Evolutionary conservation across 37 sponge, comb jelly and placozoan species (phyloP), one percentile per base, ranked within the genome.

Genomic region (Bolinopsis microptera): DNA sequence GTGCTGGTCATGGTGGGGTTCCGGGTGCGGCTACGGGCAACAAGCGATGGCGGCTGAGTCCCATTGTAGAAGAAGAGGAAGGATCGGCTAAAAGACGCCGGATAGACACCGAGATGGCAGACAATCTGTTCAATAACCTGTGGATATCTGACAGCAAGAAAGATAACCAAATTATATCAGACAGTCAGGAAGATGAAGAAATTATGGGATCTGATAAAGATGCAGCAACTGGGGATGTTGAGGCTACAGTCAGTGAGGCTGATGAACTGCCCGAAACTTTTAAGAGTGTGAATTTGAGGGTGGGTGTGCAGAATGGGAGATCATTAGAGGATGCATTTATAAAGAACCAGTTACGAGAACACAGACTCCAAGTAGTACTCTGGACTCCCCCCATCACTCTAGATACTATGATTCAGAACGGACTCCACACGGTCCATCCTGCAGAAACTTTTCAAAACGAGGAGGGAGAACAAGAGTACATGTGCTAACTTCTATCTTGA

Each of bases 101-200:
- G 25, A 41, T 86, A 3, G 90, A 86, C 30, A 86, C 38, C 28
- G 90, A 86, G 48, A 86, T 86, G 90, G 90, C 90, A 1, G 90
- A 86, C 25, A 39, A 86, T 23, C 34, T 86, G 61, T 36, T n/a
- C 8, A 38, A 41, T 40, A 34, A 22, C 16, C 61, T 86, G 61
- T 86, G 90, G 90, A 86, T 86, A 5, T 86, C 90, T 1, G 90
- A 39, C 25, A n/a, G 8, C 22, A n/a, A n/a, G n/a, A n/a, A n/a
- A n/a, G n/a, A n/a, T n/a, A n/a, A n/a, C n/a, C n/a, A n/a, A n/a
- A n/a, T n/a, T n/a, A n/a, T n/a, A n/a, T 22, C 38, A 23, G 83
- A 80, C 38, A 38, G 90, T 8, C 21, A 77, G 33, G 32, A 32
- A 32, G 80, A 27, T 22, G 80, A 32, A 36, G 33, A 77, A 32